Base-by-base conservation (phyloP, 2,888 invertebrate genomes). In the Autographa pulchrina region DNA sequence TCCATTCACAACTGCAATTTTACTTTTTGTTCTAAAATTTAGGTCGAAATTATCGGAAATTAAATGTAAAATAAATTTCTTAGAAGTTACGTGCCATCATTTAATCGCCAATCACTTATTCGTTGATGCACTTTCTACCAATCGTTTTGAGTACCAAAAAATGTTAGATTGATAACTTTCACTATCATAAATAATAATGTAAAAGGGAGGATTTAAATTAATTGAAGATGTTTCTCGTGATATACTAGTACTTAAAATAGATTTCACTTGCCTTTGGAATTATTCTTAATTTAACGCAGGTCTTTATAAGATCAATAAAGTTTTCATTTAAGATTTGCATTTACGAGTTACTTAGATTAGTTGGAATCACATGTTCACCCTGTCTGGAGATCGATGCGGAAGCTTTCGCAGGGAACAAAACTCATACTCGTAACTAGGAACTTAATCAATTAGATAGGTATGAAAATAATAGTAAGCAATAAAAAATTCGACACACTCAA, bases 51-150 rank as follows among this genome's bases (percentile, higher is more conserved):
- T 52, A 16, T 65, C 59, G 25, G 4, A 16, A 38, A n/a, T 0
- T 35, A 68, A 67, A 41, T 69, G 41, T 4, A 2, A 58, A 65
- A 65, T 58, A 63, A 43, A 32, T 43, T 65, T 65, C 68, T 70
- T 6, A n/a, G 18, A 64, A n/a, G 38, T 65, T 59, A 56, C 32
- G 35, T 52, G 41, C 31, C 25, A 64, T 70, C 69, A 70, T 68
- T 58, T 56, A 70, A 66, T 71, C 72, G 65, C 71, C 69, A 72
- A 75, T 82, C 9, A 38, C 38, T 38, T 83, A 80, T 71, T 81
- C 77, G 67, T 75, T 75, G 72, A 64, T 83, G 83, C 84, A 87
- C 88, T 90, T 90, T 90, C 88, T 87, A 86, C 77, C 62, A 77
- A 85, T 78, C 74, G 83, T 81, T 85, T 77, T 82, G 78, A 72